Base-by-base conservation (phyloP, 2,888 invertebrate genomes). In the Troides aeacus region DNA sequence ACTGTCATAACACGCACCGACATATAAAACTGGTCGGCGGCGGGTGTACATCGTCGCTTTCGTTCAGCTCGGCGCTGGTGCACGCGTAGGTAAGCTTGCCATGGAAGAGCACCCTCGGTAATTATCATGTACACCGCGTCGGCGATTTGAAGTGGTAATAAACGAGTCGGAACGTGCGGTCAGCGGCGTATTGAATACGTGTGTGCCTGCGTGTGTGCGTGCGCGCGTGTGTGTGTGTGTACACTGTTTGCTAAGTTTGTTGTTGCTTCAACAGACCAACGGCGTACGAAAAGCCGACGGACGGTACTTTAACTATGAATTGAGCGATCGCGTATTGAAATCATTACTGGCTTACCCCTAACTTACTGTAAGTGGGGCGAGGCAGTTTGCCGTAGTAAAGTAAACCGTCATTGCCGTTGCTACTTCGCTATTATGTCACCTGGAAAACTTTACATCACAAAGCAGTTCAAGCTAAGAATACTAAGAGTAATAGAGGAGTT, bases 1-100 rank as follows among this genome's bases (percentile, higher is more conserved):
- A 89, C 89, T 90, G 90, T 89, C 90, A 90, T 83, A 87, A 79
- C 74, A 76, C 80, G 82, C 79, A 81, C 78, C 78, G 79, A 81
- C 77, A 74, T 74, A 75, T 81, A 81, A 78, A 75, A 76, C 73
- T 71, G 79, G 73, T 73, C 72, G 66, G 68, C 71, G 71, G 73
- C 76, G 73, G 72, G 73, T 73, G 70, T 84, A 74, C 85, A 88
- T 78, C 82, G 83, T 84, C 74, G 76, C 77, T 74, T 85, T 75
- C 74, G 74, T 70, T 76, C 67, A 74, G 72, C 63, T 60, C 72
- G 64, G 30, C 62, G 71, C 62, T 66, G 71, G 66, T 61, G 73
- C 64, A 69, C 72, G 72, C 70, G 62, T 64, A 70, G 71, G 70
- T 62, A 63, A 72, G 68, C 69, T 62, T 71, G 50, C 21, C 69